Conservation (phyloP, 2,797 vertebrate species). For the Holocentrus rufus region DNA sequence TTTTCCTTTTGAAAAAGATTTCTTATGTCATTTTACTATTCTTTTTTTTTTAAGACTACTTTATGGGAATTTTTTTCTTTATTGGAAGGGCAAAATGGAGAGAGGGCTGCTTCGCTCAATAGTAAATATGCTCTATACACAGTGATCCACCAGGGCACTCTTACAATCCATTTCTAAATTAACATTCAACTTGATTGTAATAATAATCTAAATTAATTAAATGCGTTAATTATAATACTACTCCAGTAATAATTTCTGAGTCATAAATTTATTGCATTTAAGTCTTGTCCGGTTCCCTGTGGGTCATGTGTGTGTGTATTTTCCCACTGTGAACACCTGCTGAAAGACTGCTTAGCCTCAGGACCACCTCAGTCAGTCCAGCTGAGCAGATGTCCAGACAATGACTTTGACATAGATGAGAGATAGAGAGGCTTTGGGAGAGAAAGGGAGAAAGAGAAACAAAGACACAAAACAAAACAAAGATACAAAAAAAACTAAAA, state of each 20-base stretch:
- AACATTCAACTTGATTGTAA: too few species aligned
- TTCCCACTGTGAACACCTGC: constrained; percentile 23
- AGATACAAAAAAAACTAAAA: neutral
- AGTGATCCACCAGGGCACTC: too few species aligned
- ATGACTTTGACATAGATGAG: constrained; percentile 10
- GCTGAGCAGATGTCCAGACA: constrained; percentile 46
- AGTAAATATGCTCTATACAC: too few species aligned
- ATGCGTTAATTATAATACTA: neutral
- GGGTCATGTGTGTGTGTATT: constrained; percentile 38
- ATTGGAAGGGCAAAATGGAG: too few species aligned
- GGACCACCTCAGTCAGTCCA: constrained; percentile 27
- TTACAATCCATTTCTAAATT: neutral
- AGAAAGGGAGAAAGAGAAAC: neutral
- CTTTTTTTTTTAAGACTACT: too few species aligned
- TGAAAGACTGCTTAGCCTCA: constrained; percentile 29
- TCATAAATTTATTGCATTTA: neutral
- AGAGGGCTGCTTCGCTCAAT: too few species aligned
- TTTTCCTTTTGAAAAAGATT: too few species aligned
- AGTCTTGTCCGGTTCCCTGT: neutral
- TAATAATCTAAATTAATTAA: neutral
- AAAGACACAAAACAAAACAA: neutral
- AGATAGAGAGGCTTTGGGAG: neutral
- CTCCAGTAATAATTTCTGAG: neutral
- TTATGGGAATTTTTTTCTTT: too few species aligned
- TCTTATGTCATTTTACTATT: too few species aligned